phyloP scores from a whole-genome alignment of 2,113 vertebrate genomes.

The Podocnemis expansa region DNA sequence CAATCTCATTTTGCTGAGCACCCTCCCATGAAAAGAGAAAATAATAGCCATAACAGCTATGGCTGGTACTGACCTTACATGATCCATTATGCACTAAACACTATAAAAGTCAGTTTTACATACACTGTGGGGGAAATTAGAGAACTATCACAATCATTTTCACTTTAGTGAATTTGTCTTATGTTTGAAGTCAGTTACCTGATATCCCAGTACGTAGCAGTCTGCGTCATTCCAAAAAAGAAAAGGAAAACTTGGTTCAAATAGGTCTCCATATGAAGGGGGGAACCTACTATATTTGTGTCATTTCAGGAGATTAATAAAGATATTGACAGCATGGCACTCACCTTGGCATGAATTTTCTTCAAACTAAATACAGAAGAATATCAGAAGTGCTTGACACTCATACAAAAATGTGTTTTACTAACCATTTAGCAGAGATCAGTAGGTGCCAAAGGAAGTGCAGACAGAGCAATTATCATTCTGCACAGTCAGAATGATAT shows the following conservation, averaged over 20 bases:
- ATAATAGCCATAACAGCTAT: slow-evolving; percentile 82
- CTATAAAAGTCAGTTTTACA: slow-evolving; percentile 87
- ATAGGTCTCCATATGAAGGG: slow-evolving; percentile 30
- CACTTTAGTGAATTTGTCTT: slow-evolving; percentile 79
- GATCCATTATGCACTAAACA: slow-evolving; percentile 85
- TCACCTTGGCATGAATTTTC: slow-evolving; percentile 65
- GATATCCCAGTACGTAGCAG: slow-evolving; percentile 69
- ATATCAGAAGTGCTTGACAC: slow-evolving; percentile 76
- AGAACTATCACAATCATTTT: slow-evolving; percentile 76
- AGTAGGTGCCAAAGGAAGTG: slow-evolving; percentile 79
- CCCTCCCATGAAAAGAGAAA: slow-evolving; percentile 86
- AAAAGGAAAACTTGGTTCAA: slow-evolving; percentile 46
- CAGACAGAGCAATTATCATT: slow-evolving; percentile 81
- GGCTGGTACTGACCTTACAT: slow-evolving; percentile 83
- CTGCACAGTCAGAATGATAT: slow-evolving; percentile 78
- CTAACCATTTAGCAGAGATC: slow-evolving; percentile 79
- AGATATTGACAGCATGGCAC: slow-evolving; percentile 14
- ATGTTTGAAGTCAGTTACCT: slow-evolving; percentile 73
- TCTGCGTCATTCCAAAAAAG: slow-evolving; percentile 13
- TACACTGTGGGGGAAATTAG: slow-evolving; percentile 75
- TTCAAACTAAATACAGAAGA: slow-evolving; percentile 65
- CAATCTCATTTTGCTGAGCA: slow-evolving; percentile 87
- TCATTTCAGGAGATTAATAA: slow-evolving; percentile 51
- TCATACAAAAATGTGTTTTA: slow-evolving; percentile 79
- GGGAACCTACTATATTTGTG: slow-evolving; percentile 24